Percentiles rank a stretch among this genome's conserved stretches.
Evolutionary conservation across 2,113 vertebrate species (phyloP).

Genomic region (Ciconia stormi): DNA sequence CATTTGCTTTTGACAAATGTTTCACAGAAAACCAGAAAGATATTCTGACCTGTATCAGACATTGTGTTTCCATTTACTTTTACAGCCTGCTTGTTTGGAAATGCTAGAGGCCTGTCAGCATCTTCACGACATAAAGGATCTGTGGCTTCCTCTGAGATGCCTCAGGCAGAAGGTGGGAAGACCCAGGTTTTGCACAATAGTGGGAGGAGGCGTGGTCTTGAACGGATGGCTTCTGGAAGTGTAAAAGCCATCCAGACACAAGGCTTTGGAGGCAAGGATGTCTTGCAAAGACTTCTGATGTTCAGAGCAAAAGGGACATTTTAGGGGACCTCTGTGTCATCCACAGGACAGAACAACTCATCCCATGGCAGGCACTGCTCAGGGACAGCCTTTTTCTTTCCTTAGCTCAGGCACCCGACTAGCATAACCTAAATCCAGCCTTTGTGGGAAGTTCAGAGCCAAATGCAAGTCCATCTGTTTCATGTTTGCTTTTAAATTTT

Average conservation of each 20-base stretch:
- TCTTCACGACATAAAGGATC: background rate
- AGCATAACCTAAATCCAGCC: background rate
- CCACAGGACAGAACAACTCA: background rate
- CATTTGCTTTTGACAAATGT: background rate
- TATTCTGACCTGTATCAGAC: background rate
- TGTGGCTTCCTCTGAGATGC: background rate
- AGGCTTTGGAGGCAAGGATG: background rate
- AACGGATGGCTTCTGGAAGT: background rate
- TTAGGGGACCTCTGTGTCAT: background rate
- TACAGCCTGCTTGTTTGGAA: background rate
- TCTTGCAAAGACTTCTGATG: background rate
- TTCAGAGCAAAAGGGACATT: background rate
- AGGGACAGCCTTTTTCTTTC: background rate
- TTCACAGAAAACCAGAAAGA: too few species aligned
- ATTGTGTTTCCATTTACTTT: background rate
- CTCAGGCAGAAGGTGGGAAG: background rate
- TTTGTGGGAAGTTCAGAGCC: background rate
- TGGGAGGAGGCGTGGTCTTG: background rate
- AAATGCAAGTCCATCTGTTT: background rate
- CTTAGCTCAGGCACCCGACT: accelerated
- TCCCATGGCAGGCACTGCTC: background rate
- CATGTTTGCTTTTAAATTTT: background rate
- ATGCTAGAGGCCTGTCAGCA: background rate
- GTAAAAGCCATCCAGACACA: background rate
- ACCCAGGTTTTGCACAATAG: background rate